Conservation (phyloP, 2,888 invertebrate species). For the Caenorhabditis imperialis region DNA sequence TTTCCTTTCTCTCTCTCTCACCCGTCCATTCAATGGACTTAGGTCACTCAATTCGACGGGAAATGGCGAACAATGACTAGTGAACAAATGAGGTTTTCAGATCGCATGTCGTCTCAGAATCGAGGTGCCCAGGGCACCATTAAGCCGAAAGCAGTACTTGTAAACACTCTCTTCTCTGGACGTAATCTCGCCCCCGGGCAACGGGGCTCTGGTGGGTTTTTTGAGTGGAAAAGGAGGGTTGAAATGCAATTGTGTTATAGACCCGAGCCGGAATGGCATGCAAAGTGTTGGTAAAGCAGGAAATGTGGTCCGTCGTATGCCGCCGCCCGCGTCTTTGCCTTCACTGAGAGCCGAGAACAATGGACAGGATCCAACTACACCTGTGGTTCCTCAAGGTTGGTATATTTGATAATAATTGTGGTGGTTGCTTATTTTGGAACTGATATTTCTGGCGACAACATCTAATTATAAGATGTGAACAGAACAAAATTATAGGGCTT, state of each 20-base stretch:
- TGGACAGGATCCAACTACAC: constrained; percentile 85
- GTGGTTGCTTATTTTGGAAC: too few species aligned
- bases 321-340: constrained; percentile 93
- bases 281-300: constrained; percentile 99
- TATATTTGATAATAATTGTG: too few species aligned
- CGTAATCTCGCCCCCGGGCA: constrained; percentile 67
- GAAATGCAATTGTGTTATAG: constrained; percentile 4
- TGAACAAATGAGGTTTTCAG: too few species aligned
- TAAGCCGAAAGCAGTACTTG: constrained; percentile 73
- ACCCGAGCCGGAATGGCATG: constrained; percentile 89
- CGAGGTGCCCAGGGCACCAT: constrained; percentile 75
- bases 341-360: constrained; percentile 96
- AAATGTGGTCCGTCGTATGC: constrained; percentile 91
- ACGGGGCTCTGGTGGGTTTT: constrained; percentile 65
- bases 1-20: neutral
- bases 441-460: too few species aligned
- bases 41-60: too few species aligned
- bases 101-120: constrained; percentile 66
- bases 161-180: constrained; percentile 74
- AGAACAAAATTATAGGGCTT: too few species aligned
- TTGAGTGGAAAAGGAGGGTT: neutral
- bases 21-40: neutral
- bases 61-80: too few species aligned
- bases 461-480: too few species aligned
- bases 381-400: constrained; percentile 85